A percentile compares a stretch with the other conserved stretches of the same genome.
These are phyloP conservation scores for Cetoscarus ocellatus DNA, from an alignment of 2,797 vertebrate species.

Conservation along the genomic window DNA sequence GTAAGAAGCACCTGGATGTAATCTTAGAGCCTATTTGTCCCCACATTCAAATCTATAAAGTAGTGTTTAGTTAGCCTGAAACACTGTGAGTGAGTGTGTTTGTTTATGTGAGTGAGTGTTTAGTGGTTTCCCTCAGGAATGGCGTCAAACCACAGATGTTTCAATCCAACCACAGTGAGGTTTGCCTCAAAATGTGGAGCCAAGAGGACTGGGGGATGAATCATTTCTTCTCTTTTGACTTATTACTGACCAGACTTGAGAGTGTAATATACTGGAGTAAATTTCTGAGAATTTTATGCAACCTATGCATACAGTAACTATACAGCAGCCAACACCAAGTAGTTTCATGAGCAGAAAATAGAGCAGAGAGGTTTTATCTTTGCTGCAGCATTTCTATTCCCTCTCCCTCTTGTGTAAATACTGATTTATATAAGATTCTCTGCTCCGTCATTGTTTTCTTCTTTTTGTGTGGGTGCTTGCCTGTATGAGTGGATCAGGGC, in stretches of 20 bases:
- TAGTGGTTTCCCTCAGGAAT: slow-evolving; percentile 61
- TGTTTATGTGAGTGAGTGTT: slow-evolving; percentile 34
- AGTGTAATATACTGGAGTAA: slow-evolving; percentile 16
- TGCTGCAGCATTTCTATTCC: no score
- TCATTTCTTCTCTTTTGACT: slow-evolving; percentile 47
- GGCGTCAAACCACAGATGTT: slow-evolving; percentile 66
- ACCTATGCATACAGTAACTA: not conserved
- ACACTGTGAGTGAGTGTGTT: slow-evolving; percentile 26
- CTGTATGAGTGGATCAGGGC: no score
- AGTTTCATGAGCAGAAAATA: no score
- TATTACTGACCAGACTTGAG: slow-evolving; percentile 16
- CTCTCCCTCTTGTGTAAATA: no score
- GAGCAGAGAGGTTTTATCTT: no score
- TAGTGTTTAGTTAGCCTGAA: slow-evolving; percentile 39
- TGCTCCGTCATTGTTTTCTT: no score
- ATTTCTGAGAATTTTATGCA: slow-evolving; percentile 17
- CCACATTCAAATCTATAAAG: slow-evolving; percentile 15
- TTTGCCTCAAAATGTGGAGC: slow-evolving; percentile 57
- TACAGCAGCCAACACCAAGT: no score
- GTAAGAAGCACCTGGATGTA: slow-evolving; percentile 44
- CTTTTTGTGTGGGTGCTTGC: no score
- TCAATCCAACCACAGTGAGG: slow-evolving; percentile 60
- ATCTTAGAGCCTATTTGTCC: no score
- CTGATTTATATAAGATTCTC: no score
- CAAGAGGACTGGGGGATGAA: slow-evolving; percentile 43